Conservation (phyloP, 2,113 vertebrate species). For the Cepphus grylle region DNA sequence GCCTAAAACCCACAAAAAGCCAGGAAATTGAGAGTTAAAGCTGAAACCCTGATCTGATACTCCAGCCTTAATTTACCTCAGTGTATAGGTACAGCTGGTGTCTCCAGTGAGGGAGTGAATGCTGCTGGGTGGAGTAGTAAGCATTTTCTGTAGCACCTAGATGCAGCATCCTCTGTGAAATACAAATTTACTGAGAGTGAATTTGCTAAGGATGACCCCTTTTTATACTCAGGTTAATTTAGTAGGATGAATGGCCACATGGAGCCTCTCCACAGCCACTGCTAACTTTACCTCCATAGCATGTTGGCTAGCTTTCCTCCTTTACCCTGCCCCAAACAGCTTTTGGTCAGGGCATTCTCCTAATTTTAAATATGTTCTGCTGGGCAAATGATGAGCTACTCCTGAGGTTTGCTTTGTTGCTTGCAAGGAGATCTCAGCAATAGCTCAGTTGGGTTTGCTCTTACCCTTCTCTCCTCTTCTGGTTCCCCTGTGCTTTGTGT, state of each 20-base stretch:
- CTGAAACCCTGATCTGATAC: slow-evolving; percentile 58
- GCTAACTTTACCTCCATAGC: not conserved
- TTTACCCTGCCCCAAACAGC: not conserved
- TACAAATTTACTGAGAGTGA: not conserved
- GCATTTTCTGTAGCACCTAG: not conserved
- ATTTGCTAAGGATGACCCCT: not conserved
- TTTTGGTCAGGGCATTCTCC: not conserved
- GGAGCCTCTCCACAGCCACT: not conserved
- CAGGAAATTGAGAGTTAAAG: slow-evolving; percentile 76
- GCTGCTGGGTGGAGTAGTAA: not conserved
- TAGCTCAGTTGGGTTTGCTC: not conserved
- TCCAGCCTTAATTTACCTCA: slow-evolving; percentile 43
- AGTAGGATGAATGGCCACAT: not conserved
- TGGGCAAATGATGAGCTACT: not conserved
- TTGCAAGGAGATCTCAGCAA: not conserved
- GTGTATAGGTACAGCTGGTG: not conserved
- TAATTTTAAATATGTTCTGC: not conserved
- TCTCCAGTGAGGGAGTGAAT: not conserved
- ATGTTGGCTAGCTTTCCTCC: not conserved
- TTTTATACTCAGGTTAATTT: not conserved
- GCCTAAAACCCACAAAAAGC: slow-evolving; percentile 68
- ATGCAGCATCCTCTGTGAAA: not conserved
- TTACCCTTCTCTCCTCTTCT: not conserved
- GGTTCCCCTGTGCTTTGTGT: not conserved
- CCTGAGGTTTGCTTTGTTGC: not conserved